phyloP scores from a whole-genome alignment of 2,888 invertebrate genomes.

The Cheilosia scutellata region DNA sequence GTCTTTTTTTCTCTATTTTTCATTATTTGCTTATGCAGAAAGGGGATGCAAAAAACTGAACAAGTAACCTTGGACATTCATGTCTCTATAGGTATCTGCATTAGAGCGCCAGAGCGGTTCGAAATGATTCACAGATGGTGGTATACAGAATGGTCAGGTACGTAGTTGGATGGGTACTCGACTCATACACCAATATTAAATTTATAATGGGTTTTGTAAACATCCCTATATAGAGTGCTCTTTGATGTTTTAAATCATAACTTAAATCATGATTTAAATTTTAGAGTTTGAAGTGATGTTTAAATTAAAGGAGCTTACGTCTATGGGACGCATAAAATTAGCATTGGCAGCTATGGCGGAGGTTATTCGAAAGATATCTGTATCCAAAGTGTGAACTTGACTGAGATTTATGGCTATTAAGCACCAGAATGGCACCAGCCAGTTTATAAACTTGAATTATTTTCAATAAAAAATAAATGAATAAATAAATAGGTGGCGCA shows the following conservation, averaged over 20 bases:
- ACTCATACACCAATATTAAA: not conserved
- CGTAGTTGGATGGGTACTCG: not conserved
- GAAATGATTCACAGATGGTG: not conserved
- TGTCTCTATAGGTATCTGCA: conserved; percentile 4
- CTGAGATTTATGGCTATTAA: too few relatives aligned
- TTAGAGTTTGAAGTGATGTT: not conserved
- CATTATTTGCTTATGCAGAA: conserved; percentile 1
- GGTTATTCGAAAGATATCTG: too few relatives aligned
- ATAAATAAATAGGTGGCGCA: too few relatives aligned
- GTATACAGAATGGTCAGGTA: not conserved
- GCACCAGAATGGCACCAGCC: too few relatives aligned
- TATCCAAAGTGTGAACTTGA: too few relatives aligned
- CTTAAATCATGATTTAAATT: not conserved
- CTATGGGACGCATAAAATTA: too few relatives aligned
- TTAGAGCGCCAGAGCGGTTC: not conserved
- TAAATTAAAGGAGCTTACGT: too few relatives aligned
- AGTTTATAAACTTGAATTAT: too few relatives aligned
- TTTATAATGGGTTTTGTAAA: not conserved
- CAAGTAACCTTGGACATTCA: conserved; percentile 43
- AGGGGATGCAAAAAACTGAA: conserved; percentile 37
- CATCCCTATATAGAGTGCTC: too few relatives aligned
- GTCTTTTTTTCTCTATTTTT: not conserved
- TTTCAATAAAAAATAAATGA: too few relatives aligned
- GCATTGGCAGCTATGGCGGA: too few relatives aligned
- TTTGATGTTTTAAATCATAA: too few relatives aligned